Percentiles rank a stretch among this genome's conserved stretches.
These are phyloP conservation scores for Andricus curvator DNA, from an alignment of 2,888 invertebrate genomes.

Conservation along the genomic window DNA sequence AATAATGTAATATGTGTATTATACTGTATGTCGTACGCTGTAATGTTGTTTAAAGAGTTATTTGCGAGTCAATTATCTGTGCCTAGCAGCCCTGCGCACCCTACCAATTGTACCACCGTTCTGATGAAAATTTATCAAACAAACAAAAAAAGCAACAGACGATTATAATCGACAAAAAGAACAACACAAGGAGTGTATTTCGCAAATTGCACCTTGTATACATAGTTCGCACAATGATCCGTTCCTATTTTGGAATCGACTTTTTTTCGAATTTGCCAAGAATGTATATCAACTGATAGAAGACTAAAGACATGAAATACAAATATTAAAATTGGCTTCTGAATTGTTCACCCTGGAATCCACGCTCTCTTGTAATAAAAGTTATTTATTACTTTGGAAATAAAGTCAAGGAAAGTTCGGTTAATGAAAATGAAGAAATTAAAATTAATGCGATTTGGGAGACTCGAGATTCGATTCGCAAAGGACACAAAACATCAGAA, in stretches of 20 bases:
- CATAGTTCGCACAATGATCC: constrained; percentile 75
- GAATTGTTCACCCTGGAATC: constrained; percentile 53
- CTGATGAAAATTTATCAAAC: constrained; percentile 64
- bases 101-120: constrained; percentile 78
- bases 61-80: constrained; percentile 84
- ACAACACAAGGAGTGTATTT: constrained; percentile 63
- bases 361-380: constrained; percentile 31
- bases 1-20: constrained; percentile 73
- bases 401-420: constrained; percentile 22
- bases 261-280: constrained; percentile 72
- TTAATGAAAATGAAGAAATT: constrained; percentile 41
- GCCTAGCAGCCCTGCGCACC: constrained; percentile 80
- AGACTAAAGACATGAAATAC: constrained; percentile 53
- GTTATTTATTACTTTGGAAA: constrained; percentile 48
- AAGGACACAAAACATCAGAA: constrained; percentile 49
- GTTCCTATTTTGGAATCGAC: constrained; percentile 73
- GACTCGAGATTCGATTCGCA: constrained; percentile 33
- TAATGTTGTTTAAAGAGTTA: constrained; percentile 79
- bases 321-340: constrained; percentile 54
- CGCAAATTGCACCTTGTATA: constrained; percentile 73
- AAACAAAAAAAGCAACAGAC: constrained; percentile 57
- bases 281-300: constrained; percentile 60
- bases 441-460: constrained; percentile 20
- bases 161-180: constrained; percentile 62
- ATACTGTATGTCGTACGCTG: constrained; percentile 78